phyloP scores from a whole-genome alignment of 2,888 invertebrate genomes.

The Drosophila seclusa region DNA sequence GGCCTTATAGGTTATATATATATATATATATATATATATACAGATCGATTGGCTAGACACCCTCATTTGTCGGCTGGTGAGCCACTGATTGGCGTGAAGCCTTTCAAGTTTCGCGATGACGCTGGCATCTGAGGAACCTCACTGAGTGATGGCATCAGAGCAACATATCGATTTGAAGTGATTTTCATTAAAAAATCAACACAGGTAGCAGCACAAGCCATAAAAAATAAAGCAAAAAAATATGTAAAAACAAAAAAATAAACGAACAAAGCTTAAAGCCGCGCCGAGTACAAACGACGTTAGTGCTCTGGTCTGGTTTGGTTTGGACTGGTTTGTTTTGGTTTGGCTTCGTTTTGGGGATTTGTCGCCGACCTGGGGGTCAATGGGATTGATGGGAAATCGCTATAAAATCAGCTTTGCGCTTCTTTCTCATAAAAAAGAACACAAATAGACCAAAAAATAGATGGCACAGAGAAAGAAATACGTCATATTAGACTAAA shows the following conservation, averaged over 20 bases:
- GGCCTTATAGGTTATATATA: neutral
- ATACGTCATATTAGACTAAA: slow-evolving; percentile 36
- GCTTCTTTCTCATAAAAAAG: slow-evolving; percentile 33
- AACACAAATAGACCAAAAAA: slow-evolving; percentile 34
- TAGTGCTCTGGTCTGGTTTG: slow-evolving; percentile 31
- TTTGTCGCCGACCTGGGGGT: slow-evolving; percentile 7
- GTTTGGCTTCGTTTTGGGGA: slow-evolving; percentile 21
- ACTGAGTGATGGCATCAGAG: slow-evolving; percentile 16
- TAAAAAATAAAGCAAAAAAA: slow-evolving; percentile 13
- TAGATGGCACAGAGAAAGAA: slow-evolving; percentile 18
- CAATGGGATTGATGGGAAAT: slow-evolving; percentile 54
- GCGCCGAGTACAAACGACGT: slow-evolving; percentile 52
- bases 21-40: neutral
- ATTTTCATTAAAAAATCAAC: slow-evolving; percentile 75
- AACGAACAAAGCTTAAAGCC: slow-evolving; percentile 45
- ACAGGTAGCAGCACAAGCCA: slow-evolving; percentile 57
- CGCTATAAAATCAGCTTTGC: slow-evolving; percentile 69
- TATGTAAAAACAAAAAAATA: neutral
- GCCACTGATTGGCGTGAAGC: slow-evolving; percentile 28
- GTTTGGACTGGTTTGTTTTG: slow-evolving; percentile 22
- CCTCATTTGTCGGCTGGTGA: slow-evolving; percentile 1
- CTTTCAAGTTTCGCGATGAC: slow-evolving; percentile 44
- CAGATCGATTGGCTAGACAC: neutral
- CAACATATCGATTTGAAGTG: slow-evolving; percentile 74
- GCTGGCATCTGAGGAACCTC: neutral